Evolutionary conservation across 1,140 invertebrate genomes (phyloP), one percentile per base, ranked within the genome.

Genomic region (Venustaconcha ellipsiformis): DNA sequence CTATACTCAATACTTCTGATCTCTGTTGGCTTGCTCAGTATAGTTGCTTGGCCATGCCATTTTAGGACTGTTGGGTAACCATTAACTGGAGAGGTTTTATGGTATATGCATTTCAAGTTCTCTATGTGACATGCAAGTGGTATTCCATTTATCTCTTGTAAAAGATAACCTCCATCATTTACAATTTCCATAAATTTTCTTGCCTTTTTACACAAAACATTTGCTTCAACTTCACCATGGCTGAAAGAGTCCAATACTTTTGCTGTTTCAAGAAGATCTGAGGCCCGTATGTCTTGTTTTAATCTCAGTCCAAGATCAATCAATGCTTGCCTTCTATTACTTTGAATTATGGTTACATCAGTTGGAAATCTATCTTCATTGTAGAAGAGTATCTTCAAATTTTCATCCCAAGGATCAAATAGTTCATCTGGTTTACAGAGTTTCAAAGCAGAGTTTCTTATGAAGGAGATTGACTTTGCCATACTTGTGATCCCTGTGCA

Each of bases 261-360:
- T 57, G 23, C n/a, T 3, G 65, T 23, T 26, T 12, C 14, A 20
- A 48, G 17, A 57, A 76, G 59, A 26, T 76, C 69, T n/a, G 30
- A 11, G 15, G 11, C n/a, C 0, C 55, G 56, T 65, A 70, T 30
- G 57, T 76, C 37, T 59, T 71, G 30, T n/a, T n/a, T 18, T 48
- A 37, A 70, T 59, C 71, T 76, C 12, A 76, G 62, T 18, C 74
- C 69, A 13, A 76, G 55, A n/a, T 59, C 30, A 20, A 14, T 58
- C 17, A 76, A 48, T 18, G 20, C 57, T 4, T 23, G 20, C n/a
- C 66, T 18, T 5, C 55, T 30, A 17, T 67, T n/a, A 8, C 48
- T 26, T 23, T 14, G 11, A 17, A n/a, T 57, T 15, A 14, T 15
- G 17, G 5, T 8, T 20, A 14, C 13, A 4, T 11, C n/a, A 20